phyloP scores from a whole-genome alignment of 2,797 vertebrate genomes.

The Periparus ater region DNA sequence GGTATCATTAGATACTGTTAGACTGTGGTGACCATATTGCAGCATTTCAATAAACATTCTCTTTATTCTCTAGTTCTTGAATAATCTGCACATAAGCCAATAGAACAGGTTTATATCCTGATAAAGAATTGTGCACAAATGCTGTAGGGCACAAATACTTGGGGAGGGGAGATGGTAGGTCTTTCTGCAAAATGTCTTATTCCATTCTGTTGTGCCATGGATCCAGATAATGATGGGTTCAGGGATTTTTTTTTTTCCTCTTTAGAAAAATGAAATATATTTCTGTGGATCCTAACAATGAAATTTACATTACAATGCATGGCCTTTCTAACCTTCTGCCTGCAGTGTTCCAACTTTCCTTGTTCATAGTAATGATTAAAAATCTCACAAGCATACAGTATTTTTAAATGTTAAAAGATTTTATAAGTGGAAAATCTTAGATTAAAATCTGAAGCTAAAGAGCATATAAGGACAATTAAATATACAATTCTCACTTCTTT shows the following conservation, averaged over 20 bases:
- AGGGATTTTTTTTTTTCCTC: not conserved
- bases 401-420: not conserved
- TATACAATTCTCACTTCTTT: not conserved
- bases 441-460: not conserved
- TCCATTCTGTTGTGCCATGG: not conserved
- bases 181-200: not conserved
- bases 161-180: not conserved
- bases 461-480: not conserved
- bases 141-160: not conserved
- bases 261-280: not conserved
- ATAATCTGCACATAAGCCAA: not conserved
- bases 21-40: not conserved
- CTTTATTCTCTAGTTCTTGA: not conserved
- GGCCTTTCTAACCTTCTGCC: slow-evolving; percentile 17
- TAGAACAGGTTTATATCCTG: not conserved
- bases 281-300: not conserved
- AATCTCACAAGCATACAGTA: not conserved
- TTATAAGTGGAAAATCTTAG: not conserved
- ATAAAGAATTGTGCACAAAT: not conserved
- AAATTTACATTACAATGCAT: slow-evolving; percentile 31
- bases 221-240: not conserved
- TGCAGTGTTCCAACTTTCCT: not conserved
- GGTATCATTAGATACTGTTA: not conserved
- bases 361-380: slow-evolving; percentile 15
- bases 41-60: not conserved